Base-by-base conservation (phyloP, 1,140 invertebrate genomes). In the Grapholita molesta region DNA sequence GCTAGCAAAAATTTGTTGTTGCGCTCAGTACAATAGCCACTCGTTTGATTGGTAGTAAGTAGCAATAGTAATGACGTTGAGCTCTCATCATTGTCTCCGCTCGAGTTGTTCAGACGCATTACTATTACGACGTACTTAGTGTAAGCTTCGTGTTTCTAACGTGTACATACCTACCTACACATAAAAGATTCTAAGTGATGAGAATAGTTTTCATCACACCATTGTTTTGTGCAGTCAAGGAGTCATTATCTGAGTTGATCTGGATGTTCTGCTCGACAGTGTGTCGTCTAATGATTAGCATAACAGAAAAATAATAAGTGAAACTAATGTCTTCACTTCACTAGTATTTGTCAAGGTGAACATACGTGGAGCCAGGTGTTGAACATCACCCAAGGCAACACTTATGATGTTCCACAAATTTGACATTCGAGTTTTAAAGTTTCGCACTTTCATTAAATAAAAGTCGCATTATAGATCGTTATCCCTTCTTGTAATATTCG, bases 251-350 rank as follows among this genome's bases (percentile, higher is more conserved):
- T 2, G 6, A 38, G 12, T 65, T 12, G 21, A 65, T 24, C 11
- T 23, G 64, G 15, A 35, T 35, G 30, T 38, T 65, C 33, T 65
- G 64, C 64, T 35, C 21, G 25, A 32, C 30, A 65, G 21, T 65
- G 64, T 24, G 25, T 33, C 11, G 12, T 67, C 67, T 69, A 65
- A 64, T 68, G 48, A 82, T 82, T 82, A 79, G 73, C 79, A 82
- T 82, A 68, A 78, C 71, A 75, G 71, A 73, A n/a, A n/a, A n/a
- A n/a, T n/a, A n/a, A n/a, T n/a, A n/a, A n/a, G n/a, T n/a, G n/a
- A n/a, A 66, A 69, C 25, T 25, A 42, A 35, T 35, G n/a, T 32
- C 3, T 28, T 25, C 30, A 18, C 42, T 53, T 23, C 12, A 61
- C 25, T 30, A 18, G 3, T 12, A 28, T n/a, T 57, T 6, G 55